phyloP scores from a whole-genome alignment of 2,888 invertebrate genomes.

The Sericinus montela region DNA sequence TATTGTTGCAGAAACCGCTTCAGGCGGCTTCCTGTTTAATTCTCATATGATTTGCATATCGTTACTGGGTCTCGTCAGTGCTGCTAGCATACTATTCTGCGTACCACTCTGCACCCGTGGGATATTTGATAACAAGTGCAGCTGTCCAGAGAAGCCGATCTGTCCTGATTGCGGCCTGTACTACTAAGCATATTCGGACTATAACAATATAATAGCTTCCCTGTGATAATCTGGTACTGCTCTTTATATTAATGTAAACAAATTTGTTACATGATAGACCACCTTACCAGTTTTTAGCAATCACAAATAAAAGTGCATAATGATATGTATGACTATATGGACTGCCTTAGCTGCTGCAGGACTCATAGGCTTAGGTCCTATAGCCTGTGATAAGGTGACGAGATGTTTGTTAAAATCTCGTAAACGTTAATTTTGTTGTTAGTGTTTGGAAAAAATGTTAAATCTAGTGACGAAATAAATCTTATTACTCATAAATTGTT shows the following conservation, averaged over 20 bases:
- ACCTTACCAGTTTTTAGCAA: too few species aligned
- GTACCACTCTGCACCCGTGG: slow-evolving; percentile 37
- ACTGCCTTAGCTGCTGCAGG: slow-evolving; percentile 33
- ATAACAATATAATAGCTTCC: slow-evolving; percentile 26
- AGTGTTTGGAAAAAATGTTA: slow-evolving; percentile 22
- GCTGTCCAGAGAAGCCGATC: slow-evolving; percentile 31
- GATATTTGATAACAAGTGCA: slow-evolving; percentile 31
- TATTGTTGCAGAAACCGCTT: slow-evolving; percentile 13
- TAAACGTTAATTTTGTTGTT: slow-evolving; percentile 1
- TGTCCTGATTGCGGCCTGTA: slow-evolving; percentile 41
- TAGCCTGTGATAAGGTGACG: slow-evolving; percentile 37
- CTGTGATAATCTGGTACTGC: slow-evolving; percentile 38
- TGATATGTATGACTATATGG: slow-evolving; percentile 39
- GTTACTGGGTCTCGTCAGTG: slow-evolving; percentile 36
- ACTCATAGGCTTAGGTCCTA: slow-evolving; percentile 34
- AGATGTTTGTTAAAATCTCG: slow-evolving; percentile 21
- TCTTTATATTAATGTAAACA: background rate
- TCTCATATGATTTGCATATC: slow-evolving; percentile 52
- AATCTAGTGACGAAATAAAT: slow-evolving; percentile 10
- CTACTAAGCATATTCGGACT: slow-evolving; percentile 24
- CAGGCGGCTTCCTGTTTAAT: background rate
- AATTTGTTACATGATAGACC: too few species aligned
- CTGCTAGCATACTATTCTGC: slow-evolving; percentile 35
- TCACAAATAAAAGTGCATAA: slow-evolving; percentile 20
- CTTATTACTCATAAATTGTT: background rate